A percentile compares a stretch with the other conserved stretches of the same genome.
Conservation (phyloP, 2,888 invertebrate species). For the Macrosoma leucophasiata region DNA sequence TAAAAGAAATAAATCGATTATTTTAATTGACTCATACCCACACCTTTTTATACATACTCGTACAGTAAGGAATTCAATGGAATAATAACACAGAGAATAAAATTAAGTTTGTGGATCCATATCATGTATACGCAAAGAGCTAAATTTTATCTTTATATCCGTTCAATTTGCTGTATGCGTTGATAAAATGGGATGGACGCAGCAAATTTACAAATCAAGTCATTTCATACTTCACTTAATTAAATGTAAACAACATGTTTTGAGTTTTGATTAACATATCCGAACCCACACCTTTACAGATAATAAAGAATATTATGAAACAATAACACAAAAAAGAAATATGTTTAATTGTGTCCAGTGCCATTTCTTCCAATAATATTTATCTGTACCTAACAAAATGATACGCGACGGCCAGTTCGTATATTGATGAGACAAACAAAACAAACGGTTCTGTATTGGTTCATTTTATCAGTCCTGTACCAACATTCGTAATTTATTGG, state of each 20-base stretch:
- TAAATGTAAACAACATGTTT: too few species aligned
- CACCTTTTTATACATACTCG: too few species aligned
- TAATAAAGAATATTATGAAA: too few species aligned
- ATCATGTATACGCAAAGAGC: too few species aligned
- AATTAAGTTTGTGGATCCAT: too few species aligned
- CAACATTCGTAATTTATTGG: slow-evolving; percentile 55
- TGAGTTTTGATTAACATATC: too few species aligned
- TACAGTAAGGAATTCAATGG: too few species aligned
- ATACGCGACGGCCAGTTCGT: slow-evolving; percentile 22
- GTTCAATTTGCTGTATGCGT: slow-evolving; percentile 2
- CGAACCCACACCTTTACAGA: too few species aligned
- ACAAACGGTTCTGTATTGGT: slow-evolving; percentile 33
- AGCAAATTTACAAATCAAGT: slow-evolving; percentile 1
- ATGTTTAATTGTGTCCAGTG: slow-evolving; percentile 11
- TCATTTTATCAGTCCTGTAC: slow-evolving; percentile 44
- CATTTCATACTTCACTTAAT: slow-evolving; percentile 1
- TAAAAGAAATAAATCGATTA: too few species aligned
- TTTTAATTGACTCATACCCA: too few species aligned
- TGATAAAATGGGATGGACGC: too few species aligned
- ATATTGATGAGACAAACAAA: slow-evolving; percentile 26
- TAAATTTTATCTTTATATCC: background rate
- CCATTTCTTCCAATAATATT: slow-evolving; percentile 11
- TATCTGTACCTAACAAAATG: slow-evolving; percentile 28
- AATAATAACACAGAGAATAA: too few species aligned
- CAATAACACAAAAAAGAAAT: slow-evolving; percentile 8